These are phyloP conservation scores for Osmerus mordax DNA, from an alignment of 2,113 vertebrate species.

Conservation along the genomic window DNA sequence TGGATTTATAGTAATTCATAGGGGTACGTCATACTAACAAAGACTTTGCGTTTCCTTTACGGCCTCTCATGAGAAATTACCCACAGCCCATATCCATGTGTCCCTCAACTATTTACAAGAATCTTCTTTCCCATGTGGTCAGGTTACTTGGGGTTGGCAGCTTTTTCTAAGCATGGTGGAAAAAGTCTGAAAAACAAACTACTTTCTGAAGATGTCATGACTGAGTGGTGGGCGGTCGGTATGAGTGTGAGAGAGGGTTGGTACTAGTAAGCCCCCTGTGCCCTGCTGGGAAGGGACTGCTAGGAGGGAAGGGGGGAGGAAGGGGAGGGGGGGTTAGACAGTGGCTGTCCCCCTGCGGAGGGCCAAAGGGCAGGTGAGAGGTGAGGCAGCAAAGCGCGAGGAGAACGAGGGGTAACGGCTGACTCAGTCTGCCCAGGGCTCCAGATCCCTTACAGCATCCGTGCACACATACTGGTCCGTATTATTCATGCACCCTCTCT, in stretches of 20 bases:
- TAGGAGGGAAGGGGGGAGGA: background rate
- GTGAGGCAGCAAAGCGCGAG: constrained; percentile 59
- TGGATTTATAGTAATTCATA: background rate
- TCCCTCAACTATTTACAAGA: background rate
- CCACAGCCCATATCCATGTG: background rate
- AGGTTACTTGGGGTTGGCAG: background rate
- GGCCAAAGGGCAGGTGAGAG: constrained; percentile 67
- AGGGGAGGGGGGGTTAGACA: constrained; percentile 36
- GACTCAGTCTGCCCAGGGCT: constrained; percentile 66
- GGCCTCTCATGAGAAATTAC: constrained; percentile 8
- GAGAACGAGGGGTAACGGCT: constrained; percentile 51
- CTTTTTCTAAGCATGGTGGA: background rate
- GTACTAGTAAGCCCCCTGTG: constrained; percentile 33
- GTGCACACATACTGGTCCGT: constrained; percentile 34
- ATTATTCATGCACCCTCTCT: constrained; percentile 13
- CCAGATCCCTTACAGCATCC: constrained; percentile 31
- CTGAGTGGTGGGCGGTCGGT: background rate
- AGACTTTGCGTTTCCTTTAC: background rate
- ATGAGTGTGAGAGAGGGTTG: background rate
- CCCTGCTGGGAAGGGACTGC: constrained; percentile 30
- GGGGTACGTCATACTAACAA: too few relatives aligned
- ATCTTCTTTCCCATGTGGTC: background rate
- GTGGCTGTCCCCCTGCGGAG: constrained; percentile 49
- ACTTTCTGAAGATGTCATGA: background rate
- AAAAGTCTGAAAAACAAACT: background rate